These are phyloP conservation scores for Nasonia giraulti DNA, from an alignment of 1,140 invertebrate species.

Conservation along the genomic window DNA sequence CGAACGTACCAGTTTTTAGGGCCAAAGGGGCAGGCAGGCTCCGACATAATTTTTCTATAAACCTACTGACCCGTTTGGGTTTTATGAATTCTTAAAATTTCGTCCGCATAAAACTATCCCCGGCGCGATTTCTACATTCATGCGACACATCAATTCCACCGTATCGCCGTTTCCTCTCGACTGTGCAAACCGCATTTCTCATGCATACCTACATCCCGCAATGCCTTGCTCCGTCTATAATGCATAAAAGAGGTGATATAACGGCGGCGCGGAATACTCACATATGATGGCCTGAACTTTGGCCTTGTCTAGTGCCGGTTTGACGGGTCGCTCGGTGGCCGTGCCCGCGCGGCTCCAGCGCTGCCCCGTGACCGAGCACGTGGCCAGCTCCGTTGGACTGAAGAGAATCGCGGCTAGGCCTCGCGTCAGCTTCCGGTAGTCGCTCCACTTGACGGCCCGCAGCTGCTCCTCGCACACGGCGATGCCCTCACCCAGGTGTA, in stretches of 20 bases:
- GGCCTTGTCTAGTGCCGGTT: constrained; percentile 81
- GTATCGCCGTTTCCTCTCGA: too few relatives aligned
- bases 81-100: too few relatives aligned
- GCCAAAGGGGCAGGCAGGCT: too few relatives aligned
- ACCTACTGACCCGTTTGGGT: too few relatives aligned
- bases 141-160: too few relatives aligned
- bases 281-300: constrained; percentile 85
- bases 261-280: constrained; percentile 64
- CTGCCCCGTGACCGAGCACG: constrained; percentile 84
- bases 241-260: not conserved
- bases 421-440: constrained; percentile 82
- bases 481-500: constrained; percentile 82
- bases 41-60: too few relatives aligned
- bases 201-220: too few relatives aligned
- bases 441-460: constrained; percentile 82
- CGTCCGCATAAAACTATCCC: too few relatives aligned
- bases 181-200: too few relatives aligned
- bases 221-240: not conserved
- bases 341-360: constrained; percentile 83
- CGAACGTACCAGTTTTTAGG: too few relatives aligned
- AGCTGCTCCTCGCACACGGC: constrained; percentile 82
- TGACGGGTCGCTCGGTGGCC: constrained; percentile 80
- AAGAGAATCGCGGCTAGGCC: constrained; percentile 83
- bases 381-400: constrained; percentile 82
- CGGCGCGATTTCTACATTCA: too few relatives aligned